These are phyloP conservation scores for Cynocephalus volans DNA, from an alignment of 2,113 vertebrate species.

Conservation along the genomic window DNA sequence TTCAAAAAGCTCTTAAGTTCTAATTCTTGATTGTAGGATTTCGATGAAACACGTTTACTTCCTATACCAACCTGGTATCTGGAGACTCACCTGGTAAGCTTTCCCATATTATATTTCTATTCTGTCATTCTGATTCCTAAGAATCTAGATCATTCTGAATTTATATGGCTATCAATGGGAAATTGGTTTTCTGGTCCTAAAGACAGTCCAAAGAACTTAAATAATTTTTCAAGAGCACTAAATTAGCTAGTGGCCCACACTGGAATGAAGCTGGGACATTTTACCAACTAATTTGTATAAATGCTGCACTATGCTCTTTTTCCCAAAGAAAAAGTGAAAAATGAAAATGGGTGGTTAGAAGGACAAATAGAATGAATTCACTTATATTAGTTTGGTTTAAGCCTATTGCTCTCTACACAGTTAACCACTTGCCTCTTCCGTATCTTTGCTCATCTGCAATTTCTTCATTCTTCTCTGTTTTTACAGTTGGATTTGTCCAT, in stretches of 20 bases:
- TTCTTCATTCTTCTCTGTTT: neutral
- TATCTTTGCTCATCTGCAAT: neutral
- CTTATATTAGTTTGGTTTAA: neutral
- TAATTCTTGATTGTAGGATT: neutral
- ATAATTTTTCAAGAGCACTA: neutral
- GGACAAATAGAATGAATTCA: neutral
- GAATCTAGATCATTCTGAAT: neutral
- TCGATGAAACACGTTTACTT: neutral
- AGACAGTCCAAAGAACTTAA: neutral
- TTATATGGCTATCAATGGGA: rapidly evolving
- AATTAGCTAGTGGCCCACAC: neutral
- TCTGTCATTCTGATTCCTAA: neutral
- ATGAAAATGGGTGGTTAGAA: neutral
- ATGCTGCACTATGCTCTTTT: neutral
- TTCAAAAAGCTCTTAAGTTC: neutral
- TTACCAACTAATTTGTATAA: neutral
- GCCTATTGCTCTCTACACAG: neutral
- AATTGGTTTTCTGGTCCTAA: neutral
- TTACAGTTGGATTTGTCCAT: too few species aligned
- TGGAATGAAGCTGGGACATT: neutral
- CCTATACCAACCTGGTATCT: neutral
- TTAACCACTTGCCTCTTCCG: neutral
- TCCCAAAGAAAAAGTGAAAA: neutral
- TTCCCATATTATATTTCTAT: neutral
- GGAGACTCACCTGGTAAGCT: too few species aligned